Evolutionary conservation across 2,888 invertebrate genomes (phyloP).

Genomic region (Calameuta idolon): DNA sequence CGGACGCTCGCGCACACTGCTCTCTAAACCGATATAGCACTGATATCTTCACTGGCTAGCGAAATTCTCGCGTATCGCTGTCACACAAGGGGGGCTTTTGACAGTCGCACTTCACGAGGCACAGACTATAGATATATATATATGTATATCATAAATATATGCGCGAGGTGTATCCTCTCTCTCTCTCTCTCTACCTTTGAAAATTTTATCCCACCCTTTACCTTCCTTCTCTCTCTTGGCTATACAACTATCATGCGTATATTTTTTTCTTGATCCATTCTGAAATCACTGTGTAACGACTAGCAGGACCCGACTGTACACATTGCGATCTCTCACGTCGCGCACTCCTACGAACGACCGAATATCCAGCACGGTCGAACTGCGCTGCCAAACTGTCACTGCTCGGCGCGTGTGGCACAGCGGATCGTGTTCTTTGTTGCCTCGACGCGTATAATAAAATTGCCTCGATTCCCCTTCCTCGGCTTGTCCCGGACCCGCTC

Average conservation of each 20-base stretch:
- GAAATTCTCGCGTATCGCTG: not conserved
- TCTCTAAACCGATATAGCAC: not conserved
- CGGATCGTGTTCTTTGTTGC: not conserved
- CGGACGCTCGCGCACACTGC: not conserved
- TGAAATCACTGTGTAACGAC: not conserved
- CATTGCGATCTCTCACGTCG: not conserved
- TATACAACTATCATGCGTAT: not conserved
- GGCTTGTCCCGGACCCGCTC: not conserved
- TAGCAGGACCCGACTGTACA: not conserved
- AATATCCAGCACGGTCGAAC: not conserved
- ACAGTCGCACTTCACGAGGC: not conserved
- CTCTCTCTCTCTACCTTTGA: not conserved
- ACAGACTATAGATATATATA: not conserved
- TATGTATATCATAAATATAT: not conserved
- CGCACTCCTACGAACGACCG: not conserved
- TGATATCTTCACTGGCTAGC: not conserved
- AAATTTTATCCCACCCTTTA: not conserved
- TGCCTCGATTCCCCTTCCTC: not conserved
- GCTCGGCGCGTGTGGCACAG: not conserved
- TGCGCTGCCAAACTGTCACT: conserved; percentile 7
- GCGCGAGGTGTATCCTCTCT: not conserved
- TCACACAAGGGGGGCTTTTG: not conserved
- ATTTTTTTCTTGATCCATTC: not conserved
- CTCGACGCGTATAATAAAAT: not conserved
- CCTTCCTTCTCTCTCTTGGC: not conserved